Percentiles rank a stretch among this genome's conserved stretches.
Conservation (phyloP, 2,797 vertebrate species). For the Orientallactaga sibirica region DNA sequence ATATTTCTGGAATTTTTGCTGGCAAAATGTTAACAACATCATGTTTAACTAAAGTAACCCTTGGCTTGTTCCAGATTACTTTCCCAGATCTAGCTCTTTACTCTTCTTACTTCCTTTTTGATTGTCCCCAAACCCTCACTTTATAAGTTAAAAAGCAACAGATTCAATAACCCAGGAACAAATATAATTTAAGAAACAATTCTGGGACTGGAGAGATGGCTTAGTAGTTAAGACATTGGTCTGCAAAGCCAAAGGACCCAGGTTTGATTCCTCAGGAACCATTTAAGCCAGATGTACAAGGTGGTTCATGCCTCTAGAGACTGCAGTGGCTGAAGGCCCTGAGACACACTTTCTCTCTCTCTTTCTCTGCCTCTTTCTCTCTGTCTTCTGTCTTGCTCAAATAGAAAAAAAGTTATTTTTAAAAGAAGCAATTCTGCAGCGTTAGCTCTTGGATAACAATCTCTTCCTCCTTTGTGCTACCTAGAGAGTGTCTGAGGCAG, state of each 20-base stretch:
- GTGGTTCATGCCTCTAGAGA: too few relatives aligned
- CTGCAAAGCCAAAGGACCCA: too few relatives aligned
- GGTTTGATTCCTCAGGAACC: too few relatives aligned
- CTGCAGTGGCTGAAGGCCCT: too few relatives aligned
- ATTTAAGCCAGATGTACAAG: too few relatives aligned
- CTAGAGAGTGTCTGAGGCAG: slow-evolving; percentile 76
- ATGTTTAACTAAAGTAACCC: slow-evolving; percentile 54
- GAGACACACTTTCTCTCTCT: too few relatives aligned
- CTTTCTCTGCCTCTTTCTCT: too few relatives aligned
- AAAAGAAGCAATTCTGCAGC: slow-evolving; percentile 69
- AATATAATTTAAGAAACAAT: slow-evolving; percentile 79
- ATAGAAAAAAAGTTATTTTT: slow-evolving; percentile 34
- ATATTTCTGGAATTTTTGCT: slow-evolving; percentile 54
- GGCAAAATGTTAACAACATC: slow-evolving; percentile 64
- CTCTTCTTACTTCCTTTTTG: slow-evolving; percentile 67
- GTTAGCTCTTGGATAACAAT: slow-evolving; percentile 60
- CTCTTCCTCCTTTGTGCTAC: slow-evolving; percentile 45
- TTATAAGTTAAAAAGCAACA: slow-evolving; percentile 69
- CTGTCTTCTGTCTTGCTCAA: too few relatives aligned
- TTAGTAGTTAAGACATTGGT: too few relatives aligned
- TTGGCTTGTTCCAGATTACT: slow-evolving; percentile 64
- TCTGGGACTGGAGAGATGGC: slow-evolving; percentile 6
- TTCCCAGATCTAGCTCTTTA: slow-evolving; percentile 74
- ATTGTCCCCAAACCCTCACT: slow-evolving; percentile 72
- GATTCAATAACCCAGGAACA: slow-evolving; percentile 74